Evolutionary conservation across 2,888 invertebrate species (phyloP).

Genomic region (Leptopilina myrica): DNA sequence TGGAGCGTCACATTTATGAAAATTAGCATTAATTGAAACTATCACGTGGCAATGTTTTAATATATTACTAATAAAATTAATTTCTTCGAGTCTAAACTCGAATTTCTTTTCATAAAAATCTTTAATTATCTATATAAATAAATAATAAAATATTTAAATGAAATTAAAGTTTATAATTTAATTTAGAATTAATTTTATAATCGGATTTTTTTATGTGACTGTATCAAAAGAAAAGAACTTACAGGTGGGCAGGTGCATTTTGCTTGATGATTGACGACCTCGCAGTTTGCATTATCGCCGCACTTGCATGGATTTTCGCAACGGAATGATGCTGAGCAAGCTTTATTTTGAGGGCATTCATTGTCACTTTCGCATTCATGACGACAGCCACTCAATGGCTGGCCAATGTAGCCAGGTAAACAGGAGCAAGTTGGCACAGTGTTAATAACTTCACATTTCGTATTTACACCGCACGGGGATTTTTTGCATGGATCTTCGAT

Average conservation of each 20-base stretch:
- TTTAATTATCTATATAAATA: no score
- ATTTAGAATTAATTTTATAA: no score
- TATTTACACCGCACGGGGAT: slow-evolving; percentile 89
- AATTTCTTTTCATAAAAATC: no score
- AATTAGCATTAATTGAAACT: no score
- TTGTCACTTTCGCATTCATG: slow-evolving; percentile 89
- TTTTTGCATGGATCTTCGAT: slow-evolving; percentile 89
- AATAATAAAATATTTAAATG: no score
- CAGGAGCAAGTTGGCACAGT: slow-evolving; percentile 89
- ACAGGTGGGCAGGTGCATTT: slow-evolving; percentile 89
- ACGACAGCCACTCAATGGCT: slow-evolving; percentile 86
- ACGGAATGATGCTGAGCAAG: slow-evolving; percentile 84
- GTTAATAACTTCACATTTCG: slow-evolving; percentile 87
- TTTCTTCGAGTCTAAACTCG: no score
- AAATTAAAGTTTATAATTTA: no score
- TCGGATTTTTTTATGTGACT: no score
- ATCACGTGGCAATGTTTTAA: no score
- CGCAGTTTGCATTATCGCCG: slow-evolving; percentile 88
- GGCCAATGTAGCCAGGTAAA: slow-evolving; percentile 86
- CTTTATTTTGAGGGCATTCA: slow-evolving; percentile 84
- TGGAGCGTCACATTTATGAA: no score
- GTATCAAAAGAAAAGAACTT: slow-evolving; percentile 57
- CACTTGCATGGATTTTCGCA: slow-evolving; percentile 89
- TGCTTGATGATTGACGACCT: slow-evolving; percentile 86
- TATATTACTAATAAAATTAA: no score